These are phyloP conservation scores for Astatotilapia flaviijosephi DNA, from an alignment of 2,113 vertebrate genomes.

Conservation along the genomic window DNA sequence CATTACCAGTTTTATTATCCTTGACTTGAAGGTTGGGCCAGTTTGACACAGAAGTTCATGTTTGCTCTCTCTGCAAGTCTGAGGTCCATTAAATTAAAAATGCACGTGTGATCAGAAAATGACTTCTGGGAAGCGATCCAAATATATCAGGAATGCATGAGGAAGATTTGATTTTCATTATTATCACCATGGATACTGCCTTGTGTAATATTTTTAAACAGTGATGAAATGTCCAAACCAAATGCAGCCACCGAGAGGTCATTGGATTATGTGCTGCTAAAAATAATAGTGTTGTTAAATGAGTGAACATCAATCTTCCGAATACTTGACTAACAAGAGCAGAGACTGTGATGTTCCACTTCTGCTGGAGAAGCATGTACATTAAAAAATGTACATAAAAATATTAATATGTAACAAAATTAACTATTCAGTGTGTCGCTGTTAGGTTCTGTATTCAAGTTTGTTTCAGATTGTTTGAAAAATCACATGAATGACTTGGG, in stretches of 20 bases:
- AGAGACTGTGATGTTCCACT: neutral
- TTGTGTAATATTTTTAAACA: neutral
- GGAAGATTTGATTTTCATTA: neutral
- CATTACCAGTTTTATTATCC: neutral
- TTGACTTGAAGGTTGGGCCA: neutral
- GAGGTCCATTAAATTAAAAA: neutral
- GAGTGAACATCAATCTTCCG: neutral
- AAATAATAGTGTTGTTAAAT: neutral
- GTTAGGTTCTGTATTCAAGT: neutral
- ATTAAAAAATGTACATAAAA: neutral
- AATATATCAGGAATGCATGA: neutral
- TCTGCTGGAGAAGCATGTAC: neutral
- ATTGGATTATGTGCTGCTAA: neutral
- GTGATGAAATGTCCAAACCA: neutral
- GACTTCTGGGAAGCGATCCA: neutral
- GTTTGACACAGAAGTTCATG: neutral
- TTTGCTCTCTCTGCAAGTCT: neutral
- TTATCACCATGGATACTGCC: neutral
- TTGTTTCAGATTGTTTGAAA: neutral
- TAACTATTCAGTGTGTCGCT: neutral
- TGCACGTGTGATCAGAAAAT: neutral
- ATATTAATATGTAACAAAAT: neutral
- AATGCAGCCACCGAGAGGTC: neutral
- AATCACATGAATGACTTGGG: neutral
- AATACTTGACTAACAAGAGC: neutral